phyloP scores from a whole-genome alignment of 2,888 invertebrate species.

The Stenchaetothrips biformis region DNA sequence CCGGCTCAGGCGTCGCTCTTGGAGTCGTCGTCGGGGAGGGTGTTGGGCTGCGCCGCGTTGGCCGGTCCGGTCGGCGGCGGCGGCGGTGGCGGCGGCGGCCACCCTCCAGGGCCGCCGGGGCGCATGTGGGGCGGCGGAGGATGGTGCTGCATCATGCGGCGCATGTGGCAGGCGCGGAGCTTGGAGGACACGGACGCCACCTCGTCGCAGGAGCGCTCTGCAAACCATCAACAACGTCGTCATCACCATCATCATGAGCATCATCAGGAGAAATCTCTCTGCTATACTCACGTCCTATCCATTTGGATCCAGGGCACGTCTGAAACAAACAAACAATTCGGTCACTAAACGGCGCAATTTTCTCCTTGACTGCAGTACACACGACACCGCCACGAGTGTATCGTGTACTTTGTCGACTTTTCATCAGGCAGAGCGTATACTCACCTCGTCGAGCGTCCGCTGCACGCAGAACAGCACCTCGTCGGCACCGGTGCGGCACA shows the following conservation, averaged over 20 bases:
- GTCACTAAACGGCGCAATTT: not conserved
- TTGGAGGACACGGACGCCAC: not conserved
- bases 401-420: not conserved
- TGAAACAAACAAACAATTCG: not conserved
- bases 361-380: too few species aligned
- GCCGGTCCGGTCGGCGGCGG: not conserved
- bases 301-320: constrained; percentile 14
- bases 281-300: not conserved
- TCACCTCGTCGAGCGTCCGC: constrained; percentile 3
- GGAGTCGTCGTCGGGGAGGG: too few species aligned
- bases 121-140: not conserved
- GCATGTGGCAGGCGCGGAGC: not conserved
- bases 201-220: constrained; percentile 13
- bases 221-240: not conserved
- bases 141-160: not conserved
- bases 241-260: not conserved
- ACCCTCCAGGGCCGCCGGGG: not conserved
- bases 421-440: not conserved
- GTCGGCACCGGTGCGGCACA: constrained; percentile 5
- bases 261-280: not conserved
- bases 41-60: too few species aligned
- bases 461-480: constrained; percentile 11
- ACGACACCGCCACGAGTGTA: not conserved
- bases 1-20: too few species aligned
- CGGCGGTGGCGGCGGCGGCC: not conserved